Evolutionary conservation across 92 coral and sea anemone genomes (phyloP).

Genomic region (Umimayanthus chanpuru): DNA sequence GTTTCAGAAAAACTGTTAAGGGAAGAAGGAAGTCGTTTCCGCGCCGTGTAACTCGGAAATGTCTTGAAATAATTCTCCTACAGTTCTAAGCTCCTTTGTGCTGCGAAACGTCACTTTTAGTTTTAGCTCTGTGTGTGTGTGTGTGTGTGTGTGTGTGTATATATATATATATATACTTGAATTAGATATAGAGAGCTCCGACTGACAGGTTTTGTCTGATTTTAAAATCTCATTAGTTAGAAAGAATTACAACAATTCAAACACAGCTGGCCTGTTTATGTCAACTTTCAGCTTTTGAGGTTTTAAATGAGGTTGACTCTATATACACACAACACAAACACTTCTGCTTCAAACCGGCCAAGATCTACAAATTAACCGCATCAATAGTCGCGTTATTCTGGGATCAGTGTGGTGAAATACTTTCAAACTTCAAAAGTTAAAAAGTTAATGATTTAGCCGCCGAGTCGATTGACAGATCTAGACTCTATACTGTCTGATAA

Average conservation of each 20-base stretch:
- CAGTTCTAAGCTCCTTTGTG: not conserved
- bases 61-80: not conserved
- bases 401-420: too few relatives aligned
- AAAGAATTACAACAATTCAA: not conserved
- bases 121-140: too few relatives aligned
- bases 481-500: not conserved
- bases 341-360: not conserved
- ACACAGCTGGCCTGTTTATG: constrained; percentile 7
- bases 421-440: too few relatives aligned
- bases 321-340: not conserved
- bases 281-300: not conserved
- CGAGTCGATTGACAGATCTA: not conserved
- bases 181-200: not conserved
- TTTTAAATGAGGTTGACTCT: not conserved
- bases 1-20: too few relatives aligned
- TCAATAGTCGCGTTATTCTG: not conserved
- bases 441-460: not conserved
- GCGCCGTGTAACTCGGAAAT: not conserved
- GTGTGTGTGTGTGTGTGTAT: too few relatives aligned
- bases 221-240: not conserved
- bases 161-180: too few relatives aligned
- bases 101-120: not conserved
- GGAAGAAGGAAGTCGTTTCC: not conserved
- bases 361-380: not conserved
- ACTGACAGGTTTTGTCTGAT: not conserved